phyloP scores from a whole-genome alignment of 2,888 invertebrate genomes.

The Drosophila atroscutellata region DNA sequence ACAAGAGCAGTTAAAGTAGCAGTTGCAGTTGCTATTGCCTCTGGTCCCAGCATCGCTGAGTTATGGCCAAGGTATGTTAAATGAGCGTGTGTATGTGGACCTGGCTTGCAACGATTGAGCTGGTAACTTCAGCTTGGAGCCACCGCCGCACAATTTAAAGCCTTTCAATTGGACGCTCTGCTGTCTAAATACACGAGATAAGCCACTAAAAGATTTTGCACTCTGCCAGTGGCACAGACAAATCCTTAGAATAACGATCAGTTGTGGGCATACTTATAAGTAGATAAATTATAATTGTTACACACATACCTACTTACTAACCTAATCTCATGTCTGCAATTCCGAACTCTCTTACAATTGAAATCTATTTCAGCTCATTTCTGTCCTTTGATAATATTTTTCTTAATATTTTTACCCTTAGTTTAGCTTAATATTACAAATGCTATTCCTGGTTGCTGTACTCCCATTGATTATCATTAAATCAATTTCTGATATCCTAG shows the following conservation, averaged over 20 bases:
- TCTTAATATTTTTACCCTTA: background rate
- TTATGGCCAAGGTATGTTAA: slow-evolving; percentile 25
- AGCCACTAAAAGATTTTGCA: background rate
- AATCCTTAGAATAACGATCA: background rate
- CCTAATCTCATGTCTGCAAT: background rate
- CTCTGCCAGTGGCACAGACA: background rate
- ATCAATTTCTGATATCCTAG: background rate
- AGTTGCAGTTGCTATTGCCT: slow-evolving; percentile 13
- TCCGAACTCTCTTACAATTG: background rate
- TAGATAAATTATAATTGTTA: background rate
- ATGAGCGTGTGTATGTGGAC: background rate
- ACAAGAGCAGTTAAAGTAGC: slow-evolving; percentile 10
- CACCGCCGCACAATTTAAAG: slow-evolving; percentile 17
- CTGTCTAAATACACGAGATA: slow-evolving; percentile 42
- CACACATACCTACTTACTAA: background rate
- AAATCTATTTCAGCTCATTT: background rate
- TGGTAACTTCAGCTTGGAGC: slow-evolving; percentile 18
- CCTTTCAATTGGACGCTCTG: slow-evolving; percentile 29
- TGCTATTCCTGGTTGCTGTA: background rate
- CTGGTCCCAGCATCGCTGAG: slow-evolving; percentile 6
- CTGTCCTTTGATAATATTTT: background rate
- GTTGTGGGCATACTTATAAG: background rate
- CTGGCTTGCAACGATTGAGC: slow-evolving; percentile 38
- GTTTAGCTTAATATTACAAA: background rate
- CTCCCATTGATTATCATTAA: background rate